phyloP scores from a whole-genome alignment of 2,113 vertebrate genomes.

The Macrotis lagotis region DNA sequence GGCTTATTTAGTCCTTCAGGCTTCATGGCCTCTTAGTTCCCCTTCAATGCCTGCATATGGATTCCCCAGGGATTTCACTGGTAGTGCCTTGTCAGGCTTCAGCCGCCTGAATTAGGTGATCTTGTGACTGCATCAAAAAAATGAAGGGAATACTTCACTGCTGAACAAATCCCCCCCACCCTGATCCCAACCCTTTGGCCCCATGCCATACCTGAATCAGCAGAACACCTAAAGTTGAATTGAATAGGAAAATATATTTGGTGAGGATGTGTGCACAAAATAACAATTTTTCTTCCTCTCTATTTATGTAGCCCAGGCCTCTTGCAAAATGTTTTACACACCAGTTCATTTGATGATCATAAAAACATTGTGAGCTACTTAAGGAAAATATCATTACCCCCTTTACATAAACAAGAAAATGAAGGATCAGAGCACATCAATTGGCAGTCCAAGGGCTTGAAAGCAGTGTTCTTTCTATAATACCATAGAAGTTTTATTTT shows the following conservation, averaged over 20 bases:
- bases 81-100: background rate
- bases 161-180: background rate
- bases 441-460: background rate
- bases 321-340: background rate
- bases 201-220: background rate
- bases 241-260: background rate
- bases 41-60: background rate
- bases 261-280: background rate
- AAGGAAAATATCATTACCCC: background rate
- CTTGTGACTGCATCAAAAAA: background rate
- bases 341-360: background rate
- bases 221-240: background rate
- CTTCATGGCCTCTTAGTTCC: constrained; percentile 1
- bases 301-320: background rate
- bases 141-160: background rate
- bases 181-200: background rate
- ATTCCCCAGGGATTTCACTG: background rate
- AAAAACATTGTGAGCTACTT: background rate
- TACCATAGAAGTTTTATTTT: background rate
- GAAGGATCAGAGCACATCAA: background rate
- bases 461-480: background rate
- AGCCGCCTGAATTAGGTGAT: background rate
- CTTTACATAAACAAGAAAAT: background rate
- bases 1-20: background rate
- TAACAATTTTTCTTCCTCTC: background rate